Evolutionary conservation across 1,140 invertebrate genomes (phyloP), one percentile per base, ranked within the genome.

Genomic region (Cyrtorhinus lividipennis): DNA sequence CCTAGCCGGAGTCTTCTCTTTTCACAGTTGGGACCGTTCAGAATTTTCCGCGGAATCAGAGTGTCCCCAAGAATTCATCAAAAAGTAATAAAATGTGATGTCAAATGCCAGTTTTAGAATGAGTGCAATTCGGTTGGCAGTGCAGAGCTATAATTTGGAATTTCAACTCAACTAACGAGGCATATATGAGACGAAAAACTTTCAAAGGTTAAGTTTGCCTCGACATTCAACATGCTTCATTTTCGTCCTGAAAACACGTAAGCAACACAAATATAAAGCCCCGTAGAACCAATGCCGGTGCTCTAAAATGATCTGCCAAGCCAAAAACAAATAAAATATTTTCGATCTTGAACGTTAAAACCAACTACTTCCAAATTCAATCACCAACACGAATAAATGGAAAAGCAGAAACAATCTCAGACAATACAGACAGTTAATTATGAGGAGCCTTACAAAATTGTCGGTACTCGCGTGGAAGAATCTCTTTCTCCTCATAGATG

Each of bases 401-500:
- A 53, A 53, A 53, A 53, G 48, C 48, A n/a, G 20, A 5, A 20
- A 20, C 48, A 15, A 53, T 53, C 48, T 12, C 48, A 22, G 48
- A 53, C 48, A 38, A 53, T 10, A n/a, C 10, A 53, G 10, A 53
- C 20, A 12, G 8, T 53, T 20, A 53, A 13, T 53, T 13, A 53
- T 53, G 48, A 13, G 5, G 20, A 59, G 13, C 23, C 62, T 64
- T 64, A 64, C 62, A 64, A 64, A 59, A 64, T 44, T 64, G 46
- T 24, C 44, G 56, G 56, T 30, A 59, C 24, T 59, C 56, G 48
- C 44, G 46, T 22, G 30, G 27, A 20, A 64, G 57, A 23, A 27
- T 24, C 45, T 64, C 62, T 46, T 57, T 64, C 27, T 56, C 62
- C 46, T 64, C 62, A 46, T 26, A 59, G 62, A 64, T 64, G 62